These are phyloP conservation scores for Dryobota labecula DNA, from an alignment of 2,888 invertebrate species.

Conservation along the genomic window DNA sequence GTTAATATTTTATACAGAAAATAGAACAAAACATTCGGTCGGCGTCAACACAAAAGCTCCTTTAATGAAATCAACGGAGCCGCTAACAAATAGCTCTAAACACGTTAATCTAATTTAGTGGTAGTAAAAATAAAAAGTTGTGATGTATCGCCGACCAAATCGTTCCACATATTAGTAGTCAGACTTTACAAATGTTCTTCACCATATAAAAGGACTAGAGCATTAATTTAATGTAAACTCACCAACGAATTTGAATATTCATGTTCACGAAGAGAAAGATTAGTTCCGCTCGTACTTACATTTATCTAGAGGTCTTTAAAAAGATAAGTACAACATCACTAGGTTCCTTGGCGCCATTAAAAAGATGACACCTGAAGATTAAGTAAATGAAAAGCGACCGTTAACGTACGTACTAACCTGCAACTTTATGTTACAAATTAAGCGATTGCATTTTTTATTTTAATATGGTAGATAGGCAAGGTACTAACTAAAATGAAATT, in stretches of 20 bases:
- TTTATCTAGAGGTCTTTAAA: slow-evolving; percentile 72
- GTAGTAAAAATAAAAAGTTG: slow-evolving; percentile 70
- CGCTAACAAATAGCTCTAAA: slow-evolving; percentile 80
- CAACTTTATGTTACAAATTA: slow-evolving; percentile 56
- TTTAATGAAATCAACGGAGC: slow-evolving; percentile 83
- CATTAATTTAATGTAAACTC: slow-evolving; percentile 78
- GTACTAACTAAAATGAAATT: slow-evolving; percentile 1
- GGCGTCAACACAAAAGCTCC: slow-evolving; percentile 77
- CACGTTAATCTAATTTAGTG: slow-evolving; percentile 82
- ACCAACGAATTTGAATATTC: slow-evolving; percentile 78
- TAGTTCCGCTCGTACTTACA: slow-evolving; percentile 74
- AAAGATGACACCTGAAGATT: slow-evolving; percentile 65
- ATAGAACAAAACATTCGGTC: slow-evolving; percentile 62
- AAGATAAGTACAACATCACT: slow-evolving; percentile 69
- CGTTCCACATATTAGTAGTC: slow-evolving; percentile 67
- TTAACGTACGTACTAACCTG: slow-evolving; percentile 25
- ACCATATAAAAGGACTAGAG: slow-evolving; percentile 70
- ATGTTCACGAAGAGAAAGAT: slow-evolving; percentile 74
- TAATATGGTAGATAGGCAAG: slow-evolving; percentile 6
- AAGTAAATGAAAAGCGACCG: slow-evolving; percentile 51
- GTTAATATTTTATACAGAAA: slow-evolving; percentile 65
- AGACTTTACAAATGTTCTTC: slow-evolving; percentile 73
- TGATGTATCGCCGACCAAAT: slow-evolving; percentile 69
- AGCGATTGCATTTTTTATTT: slow-evolving; percentile 41
- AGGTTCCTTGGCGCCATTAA: slow-evolving; percentile 70